These are phyloP conservation scores for Hippoglossus stenolepis DNA, from an alignment of 2,113 vertebrate species.

Conservation along the genomic window DNA sequence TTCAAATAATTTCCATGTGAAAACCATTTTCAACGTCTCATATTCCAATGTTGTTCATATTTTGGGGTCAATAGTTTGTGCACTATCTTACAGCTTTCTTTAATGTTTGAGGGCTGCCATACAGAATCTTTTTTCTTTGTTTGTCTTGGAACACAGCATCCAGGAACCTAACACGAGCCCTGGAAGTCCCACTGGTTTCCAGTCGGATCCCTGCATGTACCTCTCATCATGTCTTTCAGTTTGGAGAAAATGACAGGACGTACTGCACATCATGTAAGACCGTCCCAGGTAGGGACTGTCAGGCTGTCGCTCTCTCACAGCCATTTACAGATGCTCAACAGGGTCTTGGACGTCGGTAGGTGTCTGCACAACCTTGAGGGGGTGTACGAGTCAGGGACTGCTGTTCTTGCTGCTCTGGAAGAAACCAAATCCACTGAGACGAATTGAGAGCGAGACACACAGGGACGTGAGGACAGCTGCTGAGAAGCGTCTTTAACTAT, in stretches of 20 bases:
- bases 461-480: conserved; percentile 64
- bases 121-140: conserved; percentile 1
- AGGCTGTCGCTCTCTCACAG: conserved; percentile 31
- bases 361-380: conserved; percentile 50
- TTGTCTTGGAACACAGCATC: conserved; percentile 1
- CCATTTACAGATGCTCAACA: conserved; percentile 37
- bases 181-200: conserved; percentile 35
- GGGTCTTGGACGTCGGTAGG: conserved; percentile 38
- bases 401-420: conserved; percentile 41
- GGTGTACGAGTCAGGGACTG: neutral
- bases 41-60: neutral
- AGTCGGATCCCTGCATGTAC: neutral
- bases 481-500: conserved; percentile 50
- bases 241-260: conserved; percentile 62
- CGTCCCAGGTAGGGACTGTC: conserved; percentile 46
- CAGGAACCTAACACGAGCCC: conserved; percentile 23
- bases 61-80: conserved; percentile 13
- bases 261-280: conserved; percentile 51
- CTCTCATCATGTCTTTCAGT: conserved; percentile 21
- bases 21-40: conserved; percentile 11
- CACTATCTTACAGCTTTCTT: conserved; percentile 6
- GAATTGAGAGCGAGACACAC: conserved; percentile 55
- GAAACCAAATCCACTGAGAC: conserved; percentile 55
- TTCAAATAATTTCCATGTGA: conserved; percentile 47
- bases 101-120: conserved; percentile 4